These are phyloP conservation scores for Drosophila algonquin DNA, from an alignment of 2,888 invertebrate genomes.

Conservation along the genomic window DNA sequence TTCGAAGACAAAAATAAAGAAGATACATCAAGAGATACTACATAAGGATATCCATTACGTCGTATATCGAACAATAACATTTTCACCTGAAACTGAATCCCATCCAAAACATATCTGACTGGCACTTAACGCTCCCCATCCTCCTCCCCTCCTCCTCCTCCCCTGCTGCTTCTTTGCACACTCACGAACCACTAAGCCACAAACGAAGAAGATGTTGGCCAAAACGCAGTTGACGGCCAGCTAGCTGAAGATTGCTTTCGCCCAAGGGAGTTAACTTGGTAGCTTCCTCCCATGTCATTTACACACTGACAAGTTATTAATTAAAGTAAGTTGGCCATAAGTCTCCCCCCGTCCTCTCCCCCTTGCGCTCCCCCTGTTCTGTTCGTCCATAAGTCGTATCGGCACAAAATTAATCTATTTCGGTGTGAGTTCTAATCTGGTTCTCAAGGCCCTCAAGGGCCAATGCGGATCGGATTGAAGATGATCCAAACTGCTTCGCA, in stretches of 20 bases:
- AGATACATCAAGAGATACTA: background rate
- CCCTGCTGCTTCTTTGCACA: background rate
- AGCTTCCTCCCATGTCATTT: slow-evolving; percentile 74
- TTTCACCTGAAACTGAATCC: background rate
- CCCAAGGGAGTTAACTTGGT: slow-evolving; percentile 72
- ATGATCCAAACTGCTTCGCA: slow-evolving; percentile 8
- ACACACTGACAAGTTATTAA: slow-evolving; percentile 81
- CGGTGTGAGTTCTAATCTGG: background rate
- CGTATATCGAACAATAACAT: background rate
- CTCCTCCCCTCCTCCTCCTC: background rate
- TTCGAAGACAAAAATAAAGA: no score
- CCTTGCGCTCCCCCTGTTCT: background rate
- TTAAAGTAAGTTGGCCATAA: slow-evolving; percentile 66
- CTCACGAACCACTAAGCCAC: slow-evolving; percentile 4
- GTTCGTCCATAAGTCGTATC: slow-evolving; percentile 26
- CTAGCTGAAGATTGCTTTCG: slow-evolving; percentile 60
- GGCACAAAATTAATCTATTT: slow-evolving; percentile 55
- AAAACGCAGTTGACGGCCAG: slow-evolving; percentile 7
- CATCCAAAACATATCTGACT: no score
- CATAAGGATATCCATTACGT: background rate
- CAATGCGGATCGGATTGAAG: slow-evolving; percentile 6
- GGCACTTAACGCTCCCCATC: no score
- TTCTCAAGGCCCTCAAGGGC: background rate
- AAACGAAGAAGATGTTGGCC: slow-evolving; percentile 9
- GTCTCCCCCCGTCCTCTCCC: background rate